Conservation (phyloP, 2,888 invertebrate species). For the Petrolisthes cinctipes region DNA sequence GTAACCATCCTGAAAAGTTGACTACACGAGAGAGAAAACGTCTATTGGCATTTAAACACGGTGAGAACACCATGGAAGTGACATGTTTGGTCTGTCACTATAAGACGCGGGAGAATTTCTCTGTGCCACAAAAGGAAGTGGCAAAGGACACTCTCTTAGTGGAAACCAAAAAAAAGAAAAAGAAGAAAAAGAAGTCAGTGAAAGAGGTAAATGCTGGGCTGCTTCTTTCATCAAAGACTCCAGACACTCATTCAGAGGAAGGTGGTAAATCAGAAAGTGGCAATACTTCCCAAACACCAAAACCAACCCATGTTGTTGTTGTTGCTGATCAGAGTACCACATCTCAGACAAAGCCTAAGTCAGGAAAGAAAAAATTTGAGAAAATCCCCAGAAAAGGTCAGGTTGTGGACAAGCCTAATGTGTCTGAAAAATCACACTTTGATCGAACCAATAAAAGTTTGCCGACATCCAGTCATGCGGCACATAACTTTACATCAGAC, state of each 20-base stretch:
- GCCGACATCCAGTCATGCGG: too few species aligned
- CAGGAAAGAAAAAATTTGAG: too few species aligned
- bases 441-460: too few species aligned
- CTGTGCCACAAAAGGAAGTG: not conserved
- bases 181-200: not conserved
- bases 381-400: too few species aligned
- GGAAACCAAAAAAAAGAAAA: not conserved
- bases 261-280: not conserved
- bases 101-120: not conserved
- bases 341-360: too few species aligned
- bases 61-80: conserved; percentile 3
- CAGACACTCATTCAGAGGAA: not conserved
- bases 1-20: not conserved
- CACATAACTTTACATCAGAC: too few species aligned
- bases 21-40: not conserved
- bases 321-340: too few species aligned
- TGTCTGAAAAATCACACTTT: too few species aligned
- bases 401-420: too few species aligned
- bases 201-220: not conserved
- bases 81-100: not conserved
- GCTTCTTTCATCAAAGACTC: not conserved
- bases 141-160: not conserved
- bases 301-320: not conserved
- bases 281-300: not conserved
- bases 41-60: not conserved